Conservation (phyloP, 23 tunicate genomes). For the Diplosoma virens region DNA sequence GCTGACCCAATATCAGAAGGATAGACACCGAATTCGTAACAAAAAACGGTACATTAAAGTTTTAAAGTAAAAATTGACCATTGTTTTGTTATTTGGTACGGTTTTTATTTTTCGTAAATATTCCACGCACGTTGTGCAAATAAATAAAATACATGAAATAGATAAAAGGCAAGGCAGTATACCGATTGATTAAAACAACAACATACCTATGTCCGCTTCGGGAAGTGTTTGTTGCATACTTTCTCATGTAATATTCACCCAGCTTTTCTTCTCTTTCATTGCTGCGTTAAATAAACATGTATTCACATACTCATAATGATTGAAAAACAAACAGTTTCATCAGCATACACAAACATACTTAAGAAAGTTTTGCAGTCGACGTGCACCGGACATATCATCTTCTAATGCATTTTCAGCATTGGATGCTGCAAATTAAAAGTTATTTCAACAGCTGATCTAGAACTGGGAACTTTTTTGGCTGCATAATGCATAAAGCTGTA, state of each 20-base stretch:
- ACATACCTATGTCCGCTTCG: constrained; percentile 45
- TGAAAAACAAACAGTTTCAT: neutral
- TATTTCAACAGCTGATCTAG: neutral
- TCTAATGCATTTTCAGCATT: constrained; percentile 73
- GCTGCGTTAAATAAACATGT: constrained; percentile 18
- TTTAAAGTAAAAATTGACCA: too few species aligned
- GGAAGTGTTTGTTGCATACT: constrained; percentile 57
- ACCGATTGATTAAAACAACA: too few species aligned
- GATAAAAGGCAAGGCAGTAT: too few species aligned
- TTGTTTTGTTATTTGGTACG: too few species aligned
- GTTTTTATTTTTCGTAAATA: too few species aligned
- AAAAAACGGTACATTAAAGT: too few species aligned
- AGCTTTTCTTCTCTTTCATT: constrained; percentile 71
- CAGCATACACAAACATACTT: constrained; percentile 19
- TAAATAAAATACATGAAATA: too few species aligned
- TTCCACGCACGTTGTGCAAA: too few species aligned
- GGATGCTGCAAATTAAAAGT: constrained; percentile 52
- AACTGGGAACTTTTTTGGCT: too few species aligned
- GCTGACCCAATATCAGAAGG: too few species aligned
- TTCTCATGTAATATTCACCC: constrained; percentile 89
- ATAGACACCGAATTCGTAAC: too few species aligned
- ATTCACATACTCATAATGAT: neutral
- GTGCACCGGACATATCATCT: constrained; percentile 70
- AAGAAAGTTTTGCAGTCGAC: constrained; percentile 72
- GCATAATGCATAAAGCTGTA: too few species aligned